Percentiles rank a stretch among this genome's conserved stretches.
Conservation (phyloP, 2,797 vertebrate species). For the Danio kyathit region DNA sequence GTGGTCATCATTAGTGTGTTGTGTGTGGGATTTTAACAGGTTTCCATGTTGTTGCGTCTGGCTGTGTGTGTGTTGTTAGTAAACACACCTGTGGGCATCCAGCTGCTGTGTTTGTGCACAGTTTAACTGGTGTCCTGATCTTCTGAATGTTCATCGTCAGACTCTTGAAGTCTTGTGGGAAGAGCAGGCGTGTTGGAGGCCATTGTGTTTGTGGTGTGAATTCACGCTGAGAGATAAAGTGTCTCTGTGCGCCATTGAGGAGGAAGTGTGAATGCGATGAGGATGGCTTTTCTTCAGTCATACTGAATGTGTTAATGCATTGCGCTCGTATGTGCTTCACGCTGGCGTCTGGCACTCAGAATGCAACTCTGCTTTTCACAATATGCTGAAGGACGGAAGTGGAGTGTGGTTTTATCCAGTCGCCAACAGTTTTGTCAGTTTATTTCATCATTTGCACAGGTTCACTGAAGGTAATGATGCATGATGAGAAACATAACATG, state of each 20-base stretch:
- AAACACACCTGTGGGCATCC: no score
- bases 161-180: slow-evolving; percentile 54
- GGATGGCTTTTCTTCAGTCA: slow-evolving; percentile 51
- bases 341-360: not conserved
- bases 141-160: slow-evolving; percentile 68
- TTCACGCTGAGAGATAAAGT: slow-evolving; percentile 51
- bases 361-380: not conserved
- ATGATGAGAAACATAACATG: not conserved
- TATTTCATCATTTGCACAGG: not conserved
- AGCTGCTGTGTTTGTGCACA: slow-evolving; percentile 69
- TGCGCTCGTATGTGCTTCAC: slow-evolving; percentile 3
- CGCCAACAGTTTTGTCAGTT: not conserved
- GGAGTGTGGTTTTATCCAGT: not conserved
- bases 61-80: no score
- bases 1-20: no score
- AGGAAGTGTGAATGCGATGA: slow-evolving; percentile 62
- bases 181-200: slow-evolving; percentile 50
- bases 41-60: no score
- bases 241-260: slow-evolving; percentile 67
- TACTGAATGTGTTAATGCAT: slow-evolving; percentile 23
- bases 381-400: not conserved
- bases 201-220: slow-evolving; percentile 62
- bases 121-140: slow-evolving; percentile 64
- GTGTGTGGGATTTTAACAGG: no score
- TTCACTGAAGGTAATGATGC: not conserved